Evolutionary conservation across 2,888 invertebrate species (phyloP), one percentile per base, ranked within the genome.

Genomic region (Dynastes grantii): DNA sequence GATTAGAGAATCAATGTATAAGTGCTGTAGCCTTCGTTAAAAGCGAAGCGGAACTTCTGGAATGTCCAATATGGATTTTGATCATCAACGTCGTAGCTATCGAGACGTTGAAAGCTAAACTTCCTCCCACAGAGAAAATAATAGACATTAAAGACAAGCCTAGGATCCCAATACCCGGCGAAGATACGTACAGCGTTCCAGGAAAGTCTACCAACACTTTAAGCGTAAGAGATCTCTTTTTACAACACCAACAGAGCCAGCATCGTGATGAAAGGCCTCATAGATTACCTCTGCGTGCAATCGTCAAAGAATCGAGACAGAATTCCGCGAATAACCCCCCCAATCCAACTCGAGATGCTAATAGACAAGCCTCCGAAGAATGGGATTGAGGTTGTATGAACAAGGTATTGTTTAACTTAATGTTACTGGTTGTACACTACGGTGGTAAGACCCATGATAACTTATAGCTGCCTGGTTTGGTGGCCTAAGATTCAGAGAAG

Each of bases 61-160:
- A 93, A 83, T 94, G 94, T 81, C 95, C 95, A 32, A 92, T 94
- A 79, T 96, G 95, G 95, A 92, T 95, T 83, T 92, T 95, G 87
- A 91, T 96, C 85, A 92, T 96, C 84, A 95, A 95, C 87, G 91
- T 95, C 76, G 93, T 94, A 81, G 95, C 95, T 83, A 90, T 95
- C 86, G 94, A 95, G 85, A 93, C 94, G 92, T 90, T 95, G 82
- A 93, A 93, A 87, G 92, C 92, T 81, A 92, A 92, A 87, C 87
- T 94, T 80, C 93, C 93, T 78, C 92, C 93, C 86, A 89, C 91
- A 1, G 90, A 90, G 84, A 89, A 90, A 40, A 45, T 45, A 45
- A 87, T 90, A 67, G 91, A 91, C 83, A 91, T 91, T 82, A 89
- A 90, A 80, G 91, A 91, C 85, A 89, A 92, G 64, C 91, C 92